Evolutionary conservation across 2,888 invertebrate genomes (phyloP), one percentile per base, ranked within the genome.

Genomic region (Cephalotes varians): DNA sequence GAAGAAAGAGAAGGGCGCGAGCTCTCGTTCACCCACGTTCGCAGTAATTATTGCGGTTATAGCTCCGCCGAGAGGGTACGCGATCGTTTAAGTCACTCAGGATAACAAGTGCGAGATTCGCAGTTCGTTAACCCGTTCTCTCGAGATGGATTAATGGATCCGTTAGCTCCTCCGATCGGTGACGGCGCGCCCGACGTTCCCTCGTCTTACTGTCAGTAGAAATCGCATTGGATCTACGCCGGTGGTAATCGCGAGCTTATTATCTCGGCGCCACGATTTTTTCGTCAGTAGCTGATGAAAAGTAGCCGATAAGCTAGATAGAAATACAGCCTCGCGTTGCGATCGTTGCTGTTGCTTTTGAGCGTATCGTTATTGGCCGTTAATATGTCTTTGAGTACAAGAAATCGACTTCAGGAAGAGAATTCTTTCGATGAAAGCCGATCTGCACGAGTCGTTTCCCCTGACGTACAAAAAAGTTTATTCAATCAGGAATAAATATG

Each of bases 31-130:
- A 58, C 79, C 56, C 58, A 72, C 60, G 71, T 80, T 60, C 72
- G 60, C 31, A 76, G 65, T 80, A 80, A 80, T 80, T 80, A 80
- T 80, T 73, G 40, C 60, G 60, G 73, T 72, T 79, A 69, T 44
- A n/a, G 49, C 49, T 31, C 21, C 28, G 6, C 31, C 15, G 40
- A 28, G 56, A 56, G 67, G 21, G 67, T 67, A 54, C 56, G 56
- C 77, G 69, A 79, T 79, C 77, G 56, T 79, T 79, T 79, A 79
- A 79, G 77, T 79, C 69, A 79, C 77, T 69, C 34, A 5, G 77
- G 56, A 79, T 79, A 79, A 79, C 77, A 79, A 79, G 77, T 47
- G 34, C 69, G 67, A 31, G 56, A 79, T 79, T 79, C 34, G 62
- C 80, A 80, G 72, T 80, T 80, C 80, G 80, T 80, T 80, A 80